Evolutionary conservation across 1,140 invertebrate genomes (phyloP), one percentile per base, ranked within the genome.

Genomic region (Chlorops oryzae): DNA sequence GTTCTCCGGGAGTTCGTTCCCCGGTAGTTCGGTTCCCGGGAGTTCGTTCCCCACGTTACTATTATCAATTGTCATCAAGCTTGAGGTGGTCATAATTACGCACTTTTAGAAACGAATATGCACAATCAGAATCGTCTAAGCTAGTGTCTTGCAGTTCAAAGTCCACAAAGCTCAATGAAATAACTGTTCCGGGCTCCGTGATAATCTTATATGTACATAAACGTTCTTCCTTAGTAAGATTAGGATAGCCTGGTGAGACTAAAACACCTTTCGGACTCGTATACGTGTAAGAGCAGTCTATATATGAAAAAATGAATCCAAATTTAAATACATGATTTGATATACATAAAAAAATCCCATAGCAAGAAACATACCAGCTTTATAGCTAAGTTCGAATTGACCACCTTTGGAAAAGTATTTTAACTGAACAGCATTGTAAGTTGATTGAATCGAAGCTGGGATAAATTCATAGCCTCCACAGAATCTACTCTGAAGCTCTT

Each of bases 131-230:
- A 1, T 38, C 15, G 10, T 22, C 39, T n/a, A 51, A 12, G 7
- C 13, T 32, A 10, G 10, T 23, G 21, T 54, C 51, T 3, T 9
- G 25, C 5, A 63, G 21, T 35, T 62, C 56, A 24, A 68, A 69
- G 35, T 68, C 65, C 0, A 59, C 1, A 0, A 44, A 38, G 27
- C 51, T 53, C 3, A 68, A 10, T 9, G 25, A 42, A 0, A 69
- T 64, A 1, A 61, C 48, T 10, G 57, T 64, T 22, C 58, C 53
- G 0, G 62, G 51, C 1, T 57, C 41, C 1, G 59, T 61, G 1
- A 32, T 2, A 5, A 69, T 65, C 7, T 62, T 68, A 23, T 56
- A 69, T 2, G 43, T 58, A 39, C 65, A 69, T 4, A 43, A 23
- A 3, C 38, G 46, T 0, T 62, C 46, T n/a, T 9, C 51, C 2